Base-by-base conservation (phyloP, 2,888 invertebrate species). In the Papilio protenor region DNA sequence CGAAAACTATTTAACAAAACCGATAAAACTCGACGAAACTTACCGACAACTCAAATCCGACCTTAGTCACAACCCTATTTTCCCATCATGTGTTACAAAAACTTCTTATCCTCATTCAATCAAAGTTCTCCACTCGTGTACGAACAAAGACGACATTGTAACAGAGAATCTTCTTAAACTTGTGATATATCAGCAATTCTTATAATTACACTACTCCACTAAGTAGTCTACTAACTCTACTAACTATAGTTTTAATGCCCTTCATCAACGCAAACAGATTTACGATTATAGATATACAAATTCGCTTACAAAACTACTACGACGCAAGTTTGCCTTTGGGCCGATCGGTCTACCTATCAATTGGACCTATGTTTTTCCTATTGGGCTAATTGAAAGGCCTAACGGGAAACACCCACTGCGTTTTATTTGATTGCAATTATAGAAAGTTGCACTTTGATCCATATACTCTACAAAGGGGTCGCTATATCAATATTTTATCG, bases 61-160 rank as follows among this genome's bases (percentile, higher is more conserved):
- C 21, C 45, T 47, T n/a, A 27, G 71, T 61, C 59, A 61, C 72
- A 76, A 76, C 61, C 52, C 76, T 76, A 71, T 61, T 72, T 59
- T 72, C 72, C 76, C 27, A 72, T 76, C 57, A 61, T 64, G 73
- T 66, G 45, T 77, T 77, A 64, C 40, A 52, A 64, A 66, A 76
- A 77, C 72, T 76, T 71, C 59, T 59, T 76, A 71, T 71, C 71
- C 76, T 40, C 52, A 64, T 77, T 77, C 77, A 77, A 73, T 77
- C 77, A 77, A 77, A 73, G 77, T 77, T 77, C 49, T 73, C 71
- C 47, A 69, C 59, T 76, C 40, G 21, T 23, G 23, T 40, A 52
- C 52, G 64, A 61, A 73, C 64, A 72, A 77, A 72, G 64, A 40
- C 76, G 72, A 77, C 66, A 71, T 71, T 59, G 59, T 59, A 27